Conservation (phyloP, 2,113 vertebrate genomes). For the Bubo scandiacus region DNA sequence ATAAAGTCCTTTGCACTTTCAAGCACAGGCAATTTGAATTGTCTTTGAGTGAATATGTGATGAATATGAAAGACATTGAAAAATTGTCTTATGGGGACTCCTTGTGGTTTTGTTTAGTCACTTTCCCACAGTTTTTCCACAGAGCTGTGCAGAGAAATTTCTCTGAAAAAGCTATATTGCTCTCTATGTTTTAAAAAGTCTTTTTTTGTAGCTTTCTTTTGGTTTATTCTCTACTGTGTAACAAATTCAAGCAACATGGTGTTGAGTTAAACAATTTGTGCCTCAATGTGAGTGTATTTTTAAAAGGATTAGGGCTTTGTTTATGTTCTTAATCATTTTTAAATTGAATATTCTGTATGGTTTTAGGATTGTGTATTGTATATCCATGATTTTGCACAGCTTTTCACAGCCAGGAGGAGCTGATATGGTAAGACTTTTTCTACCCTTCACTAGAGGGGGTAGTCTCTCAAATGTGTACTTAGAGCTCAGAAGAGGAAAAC, state of each 20-base stretch:
- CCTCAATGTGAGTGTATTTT: neutral
- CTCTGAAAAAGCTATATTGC: neutral
- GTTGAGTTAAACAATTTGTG: neutral
- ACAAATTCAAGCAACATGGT: neutral
- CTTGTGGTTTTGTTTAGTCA: slow-evolving; percentile 60
- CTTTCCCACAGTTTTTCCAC: neutral
- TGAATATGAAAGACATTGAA: neutral
- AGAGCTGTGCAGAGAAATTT: neutral
- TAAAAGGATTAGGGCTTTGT: neutral
- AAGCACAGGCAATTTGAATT: neutral
- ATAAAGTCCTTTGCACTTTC: slow-evolving; percentile 14
- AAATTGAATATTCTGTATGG: neutral
- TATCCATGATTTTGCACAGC: neutral
- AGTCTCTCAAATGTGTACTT: neutral
- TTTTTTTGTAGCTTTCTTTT: neutral
- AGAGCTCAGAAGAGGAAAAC: neutral
- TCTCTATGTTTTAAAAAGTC: neutral
- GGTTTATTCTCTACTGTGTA: neutral
- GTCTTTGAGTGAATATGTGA: neutral
- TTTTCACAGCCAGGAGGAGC: neutral
- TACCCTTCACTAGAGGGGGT: neutral
- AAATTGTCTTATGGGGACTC: slow-evolving; percentile 48
- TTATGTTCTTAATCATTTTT: neutral
- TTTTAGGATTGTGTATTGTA: neutral
- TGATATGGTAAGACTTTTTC: neutral